These are phyloP conservation scores for Nycteola revayana DNA, from an alignment of 2,888 invertebrate genomes.

Conservation along the genomic window DNA sequence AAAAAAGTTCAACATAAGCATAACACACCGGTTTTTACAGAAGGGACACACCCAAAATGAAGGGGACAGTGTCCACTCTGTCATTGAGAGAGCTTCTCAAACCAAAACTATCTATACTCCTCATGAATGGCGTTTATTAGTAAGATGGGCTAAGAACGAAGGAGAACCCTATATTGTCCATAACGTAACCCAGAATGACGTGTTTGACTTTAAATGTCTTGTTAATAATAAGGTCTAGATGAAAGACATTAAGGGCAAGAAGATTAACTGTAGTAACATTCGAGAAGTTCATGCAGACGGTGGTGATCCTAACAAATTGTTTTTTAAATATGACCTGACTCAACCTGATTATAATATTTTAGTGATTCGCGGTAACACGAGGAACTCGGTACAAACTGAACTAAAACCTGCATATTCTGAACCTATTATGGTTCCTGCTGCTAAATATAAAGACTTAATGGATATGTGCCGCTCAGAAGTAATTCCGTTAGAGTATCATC, in stretches of 20 bases:
- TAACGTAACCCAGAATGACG: conserved; percentile 10
- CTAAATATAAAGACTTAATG: conserved; percentile 7
- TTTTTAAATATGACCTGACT: conserved; percentile 12
- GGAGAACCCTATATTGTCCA: conserved; percentile 19
- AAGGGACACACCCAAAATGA: conserved; percentile 16
- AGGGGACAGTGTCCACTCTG: conserved; percentile 15
- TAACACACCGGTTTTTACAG: conserved; percentile 14
- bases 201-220: conserved; percentile 20
- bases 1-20: conserved; percentile 1
- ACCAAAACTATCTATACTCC: conserved; percentile 11
- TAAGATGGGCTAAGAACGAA: conserved; percentile 19
- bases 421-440: conserved; percentile 5
- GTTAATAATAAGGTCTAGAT: conserved; percentile 20
- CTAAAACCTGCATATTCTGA: conserved; percentile 11
- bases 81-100: conserved; percentile 9
- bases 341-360: conserved; percentile 13
- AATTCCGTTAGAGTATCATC: conserved; percentile 7
- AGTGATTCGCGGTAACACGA: conserved; percentile 8
- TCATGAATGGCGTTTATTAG: conserved; percentile 15
- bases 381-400: conserved; percentile 11
- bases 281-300: conserved; percentile 19
- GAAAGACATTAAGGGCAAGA: conserved; percentile 10
- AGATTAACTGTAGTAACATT: conserved; percentile 14
- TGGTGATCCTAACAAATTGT: conserved; percentile 18
- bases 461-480: conserved; percentile 8